Evolutionary conservation across 2,797 vertebrate species (phyloP).

Genomic region (Podarcis lilfordi): DNA sequence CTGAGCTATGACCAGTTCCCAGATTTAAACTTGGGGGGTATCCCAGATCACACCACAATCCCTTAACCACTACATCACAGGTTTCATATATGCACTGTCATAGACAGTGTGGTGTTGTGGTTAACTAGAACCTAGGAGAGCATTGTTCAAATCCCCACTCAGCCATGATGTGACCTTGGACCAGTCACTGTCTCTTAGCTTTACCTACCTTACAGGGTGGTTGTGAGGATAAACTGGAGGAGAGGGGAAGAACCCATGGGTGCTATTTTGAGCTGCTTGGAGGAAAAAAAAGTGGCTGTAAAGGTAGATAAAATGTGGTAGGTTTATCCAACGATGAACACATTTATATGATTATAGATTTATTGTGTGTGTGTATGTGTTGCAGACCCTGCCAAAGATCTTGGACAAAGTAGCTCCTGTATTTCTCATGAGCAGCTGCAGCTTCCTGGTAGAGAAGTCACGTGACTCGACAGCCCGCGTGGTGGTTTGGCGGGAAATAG

Average conservation of each 20-base stretch:
- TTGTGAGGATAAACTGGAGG: too few relatives aligned
- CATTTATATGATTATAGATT: not conserved
- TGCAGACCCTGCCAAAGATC: slow-evolving; percentile 89
- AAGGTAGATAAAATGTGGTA: too few relatives aligned
- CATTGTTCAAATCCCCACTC: too few relatives aligned
- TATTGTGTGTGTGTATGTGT: slow-evolving; percentile 10
- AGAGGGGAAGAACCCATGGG: not conserved
- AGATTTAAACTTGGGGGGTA: not conserved
- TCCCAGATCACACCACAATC: not conserved
- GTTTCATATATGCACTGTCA: too few relatives aligned
- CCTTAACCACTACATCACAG: not conserved
- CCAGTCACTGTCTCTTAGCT: too few relatives aligned
- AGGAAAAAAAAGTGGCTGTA: too few relatives aligned
- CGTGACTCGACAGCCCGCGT: slow-evolving; percentile 89
- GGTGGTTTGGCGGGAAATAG: slow-evolving; percentile 93
- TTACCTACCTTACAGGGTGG: too few relatives aligned
- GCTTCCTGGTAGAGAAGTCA: slow-evolving; percentile 92
- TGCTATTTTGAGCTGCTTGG: too few relatives aligned
- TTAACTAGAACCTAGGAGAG: too few relatives aligned
- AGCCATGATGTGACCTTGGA: too few relatives aligned
- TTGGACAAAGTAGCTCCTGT: slow-evolving; percentile 91
- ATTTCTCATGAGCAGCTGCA: slow-evolving; percentile 92
- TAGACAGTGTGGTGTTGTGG: too few relatives aligned
- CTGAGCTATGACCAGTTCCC: too few relatives aligned
- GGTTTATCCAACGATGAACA: not conserved